phyloP scores from a whole-genome alignment of 1,140 invertebrate genomes.

The Tetraneura akinire region DNA sequence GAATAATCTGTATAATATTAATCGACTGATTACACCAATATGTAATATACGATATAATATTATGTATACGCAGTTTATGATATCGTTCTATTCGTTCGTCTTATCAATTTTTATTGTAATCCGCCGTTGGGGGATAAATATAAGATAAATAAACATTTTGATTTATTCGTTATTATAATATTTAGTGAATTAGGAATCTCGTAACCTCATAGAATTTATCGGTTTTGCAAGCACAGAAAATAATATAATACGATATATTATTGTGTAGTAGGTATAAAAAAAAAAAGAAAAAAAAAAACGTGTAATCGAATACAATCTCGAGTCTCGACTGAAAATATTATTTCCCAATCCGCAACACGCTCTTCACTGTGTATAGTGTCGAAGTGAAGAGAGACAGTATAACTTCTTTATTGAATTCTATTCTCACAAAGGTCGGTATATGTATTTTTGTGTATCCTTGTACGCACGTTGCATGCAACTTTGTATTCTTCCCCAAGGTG shows the following conservation, averaged over 20 bases:
- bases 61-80: too few relatives aligned
- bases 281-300: not conserved
- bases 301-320: conserved; percentile 27
- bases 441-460: not conserved
- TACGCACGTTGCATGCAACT: not conserved
- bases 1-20: too few relatives aligned
- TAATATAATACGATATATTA: too few relatives aligned
- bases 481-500: not conserved
- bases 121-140: too few relatives aligned
- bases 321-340: conserved; percentile 45
- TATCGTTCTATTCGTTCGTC: too few relatives aligned
- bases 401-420: conserved; percentile 23
- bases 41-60: too few relatives aligned
- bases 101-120: too few relatives aligned
- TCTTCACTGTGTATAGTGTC: not conserved
- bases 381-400: conserved; percentile 16
- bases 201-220: not conserved
- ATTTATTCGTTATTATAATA: not conserved
- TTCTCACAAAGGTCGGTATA: not conserved
- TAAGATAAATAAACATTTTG: not conserved
- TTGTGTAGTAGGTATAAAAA: too few relatives aligned
- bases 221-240: too few relatives aligned
- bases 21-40: too few relatives aligned
- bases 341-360: conserved; percentile 1
- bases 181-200: not conserved